Percentiles rank a stretch among this genome's conserved stretches.
phyloP scores from a whole-genome alignment of 1,140 invertebrate species.

The Dreissena polymorpha region DNA sequence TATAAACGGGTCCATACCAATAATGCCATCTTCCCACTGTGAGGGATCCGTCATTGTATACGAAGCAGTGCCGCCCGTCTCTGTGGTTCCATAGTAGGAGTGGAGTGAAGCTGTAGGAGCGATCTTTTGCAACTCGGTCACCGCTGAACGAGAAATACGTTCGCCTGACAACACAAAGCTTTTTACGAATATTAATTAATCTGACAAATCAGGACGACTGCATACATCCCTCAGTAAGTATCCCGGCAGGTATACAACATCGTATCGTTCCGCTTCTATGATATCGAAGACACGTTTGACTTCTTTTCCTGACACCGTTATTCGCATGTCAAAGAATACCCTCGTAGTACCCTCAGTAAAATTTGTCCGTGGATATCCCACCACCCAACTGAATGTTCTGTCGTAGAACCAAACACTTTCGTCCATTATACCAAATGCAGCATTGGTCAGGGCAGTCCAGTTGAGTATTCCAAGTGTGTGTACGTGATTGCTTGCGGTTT shows the following conservation, averaged over 20 bases:
- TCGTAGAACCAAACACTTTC: constrained; percentile 35
- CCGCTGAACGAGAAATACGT: constrained; percentile 1
- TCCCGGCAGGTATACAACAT: constrained; percentile 37
- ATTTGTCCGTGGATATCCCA: constrained; percentile 54
- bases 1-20: background rate
- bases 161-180: constrained; percentile 11
- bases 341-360: constrained; percentile 52
- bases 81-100: constrained; percentile 30
- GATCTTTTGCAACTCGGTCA: background rate
- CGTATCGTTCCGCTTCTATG: constrained; percentile 29
- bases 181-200: constrained; percentile 32
- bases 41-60: background rate
- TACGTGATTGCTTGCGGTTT: constrained; percentile 33
- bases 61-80: constrained; percentile 1
- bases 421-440: background rate
- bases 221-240: constrained; percentile 29
- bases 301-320: constrained; percentile 23
- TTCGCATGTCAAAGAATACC: constrained; percentile 29
- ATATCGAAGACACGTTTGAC: constrained; percentile 13
- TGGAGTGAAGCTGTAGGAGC: background rate
- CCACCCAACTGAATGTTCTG: constrained; percentile 53
- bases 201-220: background rate
- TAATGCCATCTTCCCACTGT: constrained; percentile 44
- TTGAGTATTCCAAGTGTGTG: constrained; percentile 44
- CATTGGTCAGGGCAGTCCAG: constrained; percentile 9